Evolutionary conservation across 2,888 invertebrate species (phyloP).

Genomic region (Metacarcinus magister): DNA sequence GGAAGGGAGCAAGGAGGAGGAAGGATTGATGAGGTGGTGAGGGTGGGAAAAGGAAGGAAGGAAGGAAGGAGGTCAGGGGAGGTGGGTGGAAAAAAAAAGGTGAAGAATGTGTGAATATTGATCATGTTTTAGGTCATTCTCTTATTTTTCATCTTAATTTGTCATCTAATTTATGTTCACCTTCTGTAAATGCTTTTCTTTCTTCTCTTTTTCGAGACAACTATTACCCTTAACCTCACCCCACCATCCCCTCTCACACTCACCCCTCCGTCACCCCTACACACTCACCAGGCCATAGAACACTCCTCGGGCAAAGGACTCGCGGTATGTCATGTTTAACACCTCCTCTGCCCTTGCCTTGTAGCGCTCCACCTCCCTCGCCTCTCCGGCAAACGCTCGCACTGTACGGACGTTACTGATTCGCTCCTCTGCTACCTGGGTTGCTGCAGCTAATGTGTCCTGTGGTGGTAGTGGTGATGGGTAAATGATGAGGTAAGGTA

Average conservation of each 20-base stretch:
- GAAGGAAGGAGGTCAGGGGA: too few relatives aligned
- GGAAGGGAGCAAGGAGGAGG: too few relatives aligned
- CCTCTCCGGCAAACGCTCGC: slow-evolving; percentile 95
- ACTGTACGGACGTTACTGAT: slow-evolving; percentile 96
- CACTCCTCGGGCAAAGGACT: slow-evolving; percentile 93
- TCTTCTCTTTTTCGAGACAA: neutral
- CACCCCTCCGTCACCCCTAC: neutral
- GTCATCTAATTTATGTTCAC: too few relatives aligned
- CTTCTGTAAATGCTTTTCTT: neutral
- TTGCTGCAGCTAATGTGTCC: slow-evolving; percentile 87
- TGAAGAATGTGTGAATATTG: too few relatives aligned
- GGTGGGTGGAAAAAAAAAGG: too few relatives aligned
- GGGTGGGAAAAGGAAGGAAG: too few relatives aligned
- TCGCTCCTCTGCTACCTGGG: slow-evolving; percentile 94
- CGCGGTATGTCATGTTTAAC: slow-evolving; percentile 92
- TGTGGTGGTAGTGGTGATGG: slow-evolving; percentile 83
- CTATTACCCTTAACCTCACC: neutral
- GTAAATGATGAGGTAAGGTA: too few relatives aligned
- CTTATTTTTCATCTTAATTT: too few relatives aligned
- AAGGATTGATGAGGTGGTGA: too few relatives aligned
- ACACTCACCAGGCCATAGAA: slow-evolving; percentile 94
- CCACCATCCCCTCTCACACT: neutral
- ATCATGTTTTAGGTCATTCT: too few relatives aligned
- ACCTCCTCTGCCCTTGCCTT: slow-evolving; percentile 89
- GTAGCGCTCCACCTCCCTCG: slow-evolving; percentile 90